Evolutionary conservation across 1,140 invertebrate genomes (phyloP).

Genomic region (Acarapis woodi): DNA sequence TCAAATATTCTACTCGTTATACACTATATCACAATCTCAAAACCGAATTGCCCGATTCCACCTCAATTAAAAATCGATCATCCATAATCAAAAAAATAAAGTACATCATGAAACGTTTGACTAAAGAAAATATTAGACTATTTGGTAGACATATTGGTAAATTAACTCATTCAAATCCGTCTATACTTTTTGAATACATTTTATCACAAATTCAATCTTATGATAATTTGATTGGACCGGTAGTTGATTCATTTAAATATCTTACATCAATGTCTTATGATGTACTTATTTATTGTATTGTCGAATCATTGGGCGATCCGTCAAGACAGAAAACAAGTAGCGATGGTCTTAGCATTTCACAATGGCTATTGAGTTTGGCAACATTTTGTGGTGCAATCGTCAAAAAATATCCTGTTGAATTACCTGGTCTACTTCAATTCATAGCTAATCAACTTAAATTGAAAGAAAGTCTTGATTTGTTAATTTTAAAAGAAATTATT

Average conservation of each 20-base stretch:
- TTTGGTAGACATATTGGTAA: slow-evolving; percentile 84
- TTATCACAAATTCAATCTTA: slow-evolving; percentile 79
- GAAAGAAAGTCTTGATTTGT: slow-evolving; percentile 71
- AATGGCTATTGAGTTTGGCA: slow-evolving; percentile 58
- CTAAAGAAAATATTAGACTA: slow-evolving; percentile 93
- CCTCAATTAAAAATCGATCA: slow-evolving; percentile 44
- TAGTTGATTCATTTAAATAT: slow-evolving; percentile 92
- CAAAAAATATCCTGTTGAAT: slow-evolving; percentile 88
- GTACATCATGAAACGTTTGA: slow-evolving; percentile 86
- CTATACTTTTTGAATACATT: slow-evolving; percentile 79
- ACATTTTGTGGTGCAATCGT: slow-evolving; percentile 81
- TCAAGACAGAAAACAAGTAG: slow-evolving; percentile 41
- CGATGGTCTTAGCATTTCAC: slow-evolving; percentile 69
- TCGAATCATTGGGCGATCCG: slow-evolving; percentile 50
- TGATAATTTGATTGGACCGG: slow-evolving; percentile 79
- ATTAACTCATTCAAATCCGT: slow-evolving; percentile 77
- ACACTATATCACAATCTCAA: slow-evolving; percentile 28
- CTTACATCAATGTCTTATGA: slow-evolving; percentile 84
- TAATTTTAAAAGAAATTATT: slow-evolving; percentile 88
- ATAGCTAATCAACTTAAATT: slow-evolving; percentile 88
- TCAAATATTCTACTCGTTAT: slow-evolving; percentile 63
- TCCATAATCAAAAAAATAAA: slow-evolving; percentile 70
- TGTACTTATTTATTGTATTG: slow-evolving; percentile 74
- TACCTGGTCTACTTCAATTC: slow-evolving; percentile 79
- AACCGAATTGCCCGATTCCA: slow-evolving; percentile 41